Conservation (phyloP, 2,797 vertebrate genomes). For the Eidolon dupreanum region DNA sequence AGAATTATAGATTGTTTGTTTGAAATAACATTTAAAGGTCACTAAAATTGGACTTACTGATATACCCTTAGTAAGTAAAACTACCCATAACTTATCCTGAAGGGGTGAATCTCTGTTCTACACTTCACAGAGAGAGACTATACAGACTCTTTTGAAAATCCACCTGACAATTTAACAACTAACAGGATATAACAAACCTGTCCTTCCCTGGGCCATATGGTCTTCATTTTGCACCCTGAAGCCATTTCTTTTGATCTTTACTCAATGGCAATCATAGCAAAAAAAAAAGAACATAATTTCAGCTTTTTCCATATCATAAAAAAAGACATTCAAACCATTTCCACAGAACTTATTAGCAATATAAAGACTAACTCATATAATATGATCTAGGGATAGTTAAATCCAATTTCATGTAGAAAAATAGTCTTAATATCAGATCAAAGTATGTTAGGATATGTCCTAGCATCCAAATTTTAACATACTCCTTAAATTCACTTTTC, state of each 20-base stretch:
- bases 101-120: background rate
- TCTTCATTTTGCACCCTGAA: slow-evolving; percentile 59
- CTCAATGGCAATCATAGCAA: background rate
- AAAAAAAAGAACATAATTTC: slow-evolving; percentile 7
- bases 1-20: slow-evolving; percentile 26
- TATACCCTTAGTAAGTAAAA: slow-evolving; percentile 9
- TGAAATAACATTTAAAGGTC: background rate
- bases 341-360: background rate
- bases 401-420: background rate
- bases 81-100: background rate
- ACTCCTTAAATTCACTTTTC: background rate
- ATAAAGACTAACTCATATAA: background rate
- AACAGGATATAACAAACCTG: background rate
- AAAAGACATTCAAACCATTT: slow-evolving; percentile 23
- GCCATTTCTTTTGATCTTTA: slow-evolving; percentile 64
- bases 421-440: background rate
- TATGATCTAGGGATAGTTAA: slow-evolving; percentile 4
- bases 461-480: background rate
- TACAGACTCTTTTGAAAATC: slow-evolving; percentile 30
- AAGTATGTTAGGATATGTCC: background rate
- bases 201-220: background rate
- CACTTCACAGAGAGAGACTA: slow-evolving; percentile 34
- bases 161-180: slow-evolving; percentile 59
- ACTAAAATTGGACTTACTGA: background rate
- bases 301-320: slow-evolving; percentile 39